These are phyloP conservation scores for Ceratotherium simum DNA, from an alignment of 2,113 vertebrate genomes.

Conservation along the genomic window DNA sequence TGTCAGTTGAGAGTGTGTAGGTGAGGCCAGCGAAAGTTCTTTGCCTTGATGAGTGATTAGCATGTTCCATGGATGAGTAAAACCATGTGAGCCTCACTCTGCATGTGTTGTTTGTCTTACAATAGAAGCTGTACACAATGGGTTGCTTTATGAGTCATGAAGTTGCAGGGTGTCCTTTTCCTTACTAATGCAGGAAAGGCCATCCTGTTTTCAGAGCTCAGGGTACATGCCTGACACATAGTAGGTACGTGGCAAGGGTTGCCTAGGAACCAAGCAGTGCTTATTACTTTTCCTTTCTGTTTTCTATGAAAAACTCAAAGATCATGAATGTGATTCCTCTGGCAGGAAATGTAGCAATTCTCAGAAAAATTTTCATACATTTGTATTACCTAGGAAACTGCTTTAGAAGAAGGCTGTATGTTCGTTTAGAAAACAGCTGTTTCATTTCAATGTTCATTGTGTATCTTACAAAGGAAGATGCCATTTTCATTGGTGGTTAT, in stretches of 20 bases:
- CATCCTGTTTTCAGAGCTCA: not conserved
- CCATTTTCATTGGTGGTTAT: not conserved
- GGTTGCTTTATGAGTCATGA: not conserved
- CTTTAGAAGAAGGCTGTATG: not conserved
- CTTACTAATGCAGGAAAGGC: not conserved
- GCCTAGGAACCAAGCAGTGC: not conserved
- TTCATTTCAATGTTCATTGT: not conserved
- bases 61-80: not conserved
- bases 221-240: not conserved
- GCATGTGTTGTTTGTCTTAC: not conserved
- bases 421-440: not conserved
- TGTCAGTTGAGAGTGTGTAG: not conserved
- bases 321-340: not conserved
- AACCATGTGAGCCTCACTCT: not conserved
- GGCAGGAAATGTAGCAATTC: not conserved
- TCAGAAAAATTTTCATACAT: not conserved
- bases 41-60: not conserved
- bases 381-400: not conserved
- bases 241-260: not conserved
- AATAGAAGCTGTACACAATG: not conserved
- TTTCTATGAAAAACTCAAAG: not conserved
- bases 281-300: not conserved
- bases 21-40: not conserved
- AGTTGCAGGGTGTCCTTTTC: not conserved
- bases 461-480: not conserved